Evolutionary conservation across 2,113 vertebrate genomes (phyloP).

Genomic region (Gavialis gangeticus): DNA sequence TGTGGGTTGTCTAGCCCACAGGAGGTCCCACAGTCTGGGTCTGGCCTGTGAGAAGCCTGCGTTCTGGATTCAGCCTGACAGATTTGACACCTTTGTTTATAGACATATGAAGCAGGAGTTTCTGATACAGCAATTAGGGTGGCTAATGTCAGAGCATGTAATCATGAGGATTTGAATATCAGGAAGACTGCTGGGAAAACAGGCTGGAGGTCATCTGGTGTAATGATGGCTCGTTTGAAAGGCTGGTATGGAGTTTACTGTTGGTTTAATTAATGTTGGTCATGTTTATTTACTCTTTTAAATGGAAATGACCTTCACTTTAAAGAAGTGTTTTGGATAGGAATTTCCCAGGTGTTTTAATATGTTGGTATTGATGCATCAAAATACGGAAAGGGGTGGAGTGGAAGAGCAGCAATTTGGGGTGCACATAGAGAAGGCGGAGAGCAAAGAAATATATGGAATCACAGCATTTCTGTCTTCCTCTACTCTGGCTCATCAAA

Average conservation of each 20-base stretch:
- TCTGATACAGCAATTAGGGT: no score
- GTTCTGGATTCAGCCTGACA: no score
- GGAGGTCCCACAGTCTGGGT: no score
- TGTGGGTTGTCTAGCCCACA: no score
- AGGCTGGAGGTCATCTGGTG: no score
- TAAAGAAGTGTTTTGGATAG: not conserved
- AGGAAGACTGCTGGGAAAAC: no score
- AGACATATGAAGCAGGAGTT: no score
- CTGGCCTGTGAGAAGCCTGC: no score
- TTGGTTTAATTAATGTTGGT: not conserved
- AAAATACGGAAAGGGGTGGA: not conserved
- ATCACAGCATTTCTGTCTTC: not conserved
- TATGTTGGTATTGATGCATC: not conserved
- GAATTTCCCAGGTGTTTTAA: not conserved
- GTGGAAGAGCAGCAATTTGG: rapidly evolving
- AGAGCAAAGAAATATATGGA: not conserved
- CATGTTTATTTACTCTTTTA: not conserved
- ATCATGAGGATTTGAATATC: no score
- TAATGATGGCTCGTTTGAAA: not conserved
- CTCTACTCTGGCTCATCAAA: not conserved
- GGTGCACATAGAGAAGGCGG: rapidly evolving
- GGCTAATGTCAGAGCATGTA: no score
- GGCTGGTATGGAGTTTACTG: not conserved
- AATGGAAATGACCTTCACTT: not conserved
- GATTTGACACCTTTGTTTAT: no score